Conservation (phyloP, 2,113 vertebrate species). For the Lota lota region DNA sequence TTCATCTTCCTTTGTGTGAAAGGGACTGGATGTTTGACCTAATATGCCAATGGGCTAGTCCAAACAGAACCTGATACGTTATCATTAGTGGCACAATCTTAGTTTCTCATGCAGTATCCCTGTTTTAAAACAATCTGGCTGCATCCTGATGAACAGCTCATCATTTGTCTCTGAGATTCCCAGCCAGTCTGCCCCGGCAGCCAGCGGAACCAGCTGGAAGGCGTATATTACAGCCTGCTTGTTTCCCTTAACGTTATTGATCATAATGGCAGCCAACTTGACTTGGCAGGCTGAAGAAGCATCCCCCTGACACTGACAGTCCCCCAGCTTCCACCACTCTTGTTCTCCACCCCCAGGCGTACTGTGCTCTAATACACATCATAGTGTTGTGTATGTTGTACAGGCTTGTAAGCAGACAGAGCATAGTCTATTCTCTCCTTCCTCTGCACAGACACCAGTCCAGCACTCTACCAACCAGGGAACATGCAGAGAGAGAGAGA, state of each 20-base stretch:
- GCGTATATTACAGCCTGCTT: slow-evolving; percentile 37
- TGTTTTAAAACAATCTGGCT: neutral
- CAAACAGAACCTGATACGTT: no score
- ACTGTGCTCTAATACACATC: slow-evolving; percentile 25
- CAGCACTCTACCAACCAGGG: neutral
- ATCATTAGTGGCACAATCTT: no score
- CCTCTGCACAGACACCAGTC: neutral
- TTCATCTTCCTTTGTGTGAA: neutral
- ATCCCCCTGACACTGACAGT: slow-evolving; percentile 11
- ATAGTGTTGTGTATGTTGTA: slow-evolving; percentile 13
- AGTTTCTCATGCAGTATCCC: no score
- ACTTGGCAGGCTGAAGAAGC: slow-evolving; percentile 40
- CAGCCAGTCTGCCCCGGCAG: slow-evolving; percentile 15
- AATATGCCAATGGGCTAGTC: no score
- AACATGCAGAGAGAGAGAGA: neutral
- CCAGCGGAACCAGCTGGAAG: slow-evolving; percentile 9
- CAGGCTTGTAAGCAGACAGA: slow-evolving; percentile 16
- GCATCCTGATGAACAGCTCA: neutral
- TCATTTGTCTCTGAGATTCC: slow-evolving; percentile 10
- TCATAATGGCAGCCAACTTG: slow-evolving; percentile 32
- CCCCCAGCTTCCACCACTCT: no score
- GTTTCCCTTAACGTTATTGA: slow-evolving; percentile 29
- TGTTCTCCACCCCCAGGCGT: slow-evolving; percentile 14
- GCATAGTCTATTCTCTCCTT: slow-evolving; percentile 8
- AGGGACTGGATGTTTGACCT: no score